Base-by-base conservation (phyloP, 2,888 invertebrate genomes). In the Tinea semifulvella region DNA sequence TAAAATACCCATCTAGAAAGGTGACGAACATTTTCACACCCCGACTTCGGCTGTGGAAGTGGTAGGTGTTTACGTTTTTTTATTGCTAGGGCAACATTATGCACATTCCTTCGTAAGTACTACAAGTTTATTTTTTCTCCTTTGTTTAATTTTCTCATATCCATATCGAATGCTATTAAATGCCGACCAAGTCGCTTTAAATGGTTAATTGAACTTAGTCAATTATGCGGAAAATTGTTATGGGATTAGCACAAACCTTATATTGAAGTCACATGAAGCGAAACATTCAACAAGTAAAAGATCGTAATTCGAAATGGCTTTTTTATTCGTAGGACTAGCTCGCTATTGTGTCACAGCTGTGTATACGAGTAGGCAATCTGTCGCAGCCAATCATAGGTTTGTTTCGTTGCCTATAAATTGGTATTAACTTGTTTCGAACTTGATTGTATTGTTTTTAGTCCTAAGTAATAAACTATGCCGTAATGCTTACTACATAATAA, bases 191-290 rank as follows among this genome's bases (percentile, higher is more conserved):
- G 61, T 59, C 61, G 55, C 61, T 61, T 64, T 65, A 59, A 68
- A 77, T 71, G 77, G 67, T 75, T 73, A 65, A 76, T 72, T 75
- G 70, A 68, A 61, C 65, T 65, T 62, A 63, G 56, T 73, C 75
- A 79, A 79, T 77, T 77, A 74, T 68, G 70, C 76, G 79, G 69
- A 75, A 76, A 77, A 79, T 79, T 74, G 68, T 68, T 59, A 61
- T 56, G 60, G 64, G 27, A 42, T 42, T 42, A 27, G 42, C 42
- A 42, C 42, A 27, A 22, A 22, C 22, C 22, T 40, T 40, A 40
- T 40, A 40, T 22, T 36, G 14, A 31, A 31, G 11, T 31, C 31
- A 31, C 14, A 31, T 31, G 31, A 31, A 31, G 31, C 31, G 31
- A 31, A 31, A 31, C 36, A 36, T 18, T 36, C 36, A 18, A 36